Percentiles rank a stretch among this genome's conserved stretches.
These are phyloP conservation scores for Nematostella vectensis DNA, from an alignment of 92 coral and sea anemone genomes.

Conservation along the genomic window DNA sequence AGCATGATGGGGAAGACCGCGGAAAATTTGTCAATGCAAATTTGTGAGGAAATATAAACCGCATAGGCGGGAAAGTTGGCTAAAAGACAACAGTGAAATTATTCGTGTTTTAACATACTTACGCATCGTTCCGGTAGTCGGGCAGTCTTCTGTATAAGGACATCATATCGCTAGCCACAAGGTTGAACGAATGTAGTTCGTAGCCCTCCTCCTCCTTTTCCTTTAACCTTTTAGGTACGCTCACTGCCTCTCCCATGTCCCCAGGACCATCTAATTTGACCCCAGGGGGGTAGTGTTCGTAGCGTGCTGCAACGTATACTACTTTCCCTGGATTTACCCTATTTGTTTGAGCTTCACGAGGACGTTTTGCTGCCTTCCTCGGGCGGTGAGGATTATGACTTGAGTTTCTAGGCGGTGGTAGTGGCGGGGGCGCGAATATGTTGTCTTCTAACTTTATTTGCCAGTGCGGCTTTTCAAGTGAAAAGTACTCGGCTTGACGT, in stretches of 20 bases:
- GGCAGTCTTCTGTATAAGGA: constrained; percentile 54
- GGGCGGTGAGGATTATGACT: background rate
- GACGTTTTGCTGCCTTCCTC: background rate
- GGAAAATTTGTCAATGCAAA: too few relatives aligned
- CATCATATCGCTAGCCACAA: constrained; percentile 66
- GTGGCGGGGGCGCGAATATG: constrained; percentile 11
- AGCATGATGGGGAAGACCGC: too few relatives aligned
- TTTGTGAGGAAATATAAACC: too few relatives aligned
- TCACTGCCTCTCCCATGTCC: constrained; percentile 56
- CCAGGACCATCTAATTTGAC: constrained; percentile 64
- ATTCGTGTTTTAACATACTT: too few relatives aligned
- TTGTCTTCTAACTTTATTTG: constrained; percentile 22
- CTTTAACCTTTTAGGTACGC: constrained; percentile 38
- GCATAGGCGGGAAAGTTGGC: too few relatives aligned
- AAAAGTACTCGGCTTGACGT: constrained; percentile 37
- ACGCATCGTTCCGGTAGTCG: constrained; percentile 52
- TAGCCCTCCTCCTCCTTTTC: constrained; percentile 60
- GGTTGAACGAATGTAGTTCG: constrained; percentile 64
- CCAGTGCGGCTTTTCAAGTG: constrained; percentile 57
- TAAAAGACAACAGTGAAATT: too few relatives aligned
- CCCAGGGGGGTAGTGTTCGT: constrained; percentile 59
- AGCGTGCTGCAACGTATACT: constrained; percentile 43
- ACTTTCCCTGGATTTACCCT: constrained; percentile 17
- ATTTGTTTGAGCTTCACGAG: constrained; percentile 2
- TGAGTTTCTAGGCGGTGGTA: constrained; percentile 8